Conservation (phyloP, 2,797 vertebrate species). For the Chanos chanos region DNA sequence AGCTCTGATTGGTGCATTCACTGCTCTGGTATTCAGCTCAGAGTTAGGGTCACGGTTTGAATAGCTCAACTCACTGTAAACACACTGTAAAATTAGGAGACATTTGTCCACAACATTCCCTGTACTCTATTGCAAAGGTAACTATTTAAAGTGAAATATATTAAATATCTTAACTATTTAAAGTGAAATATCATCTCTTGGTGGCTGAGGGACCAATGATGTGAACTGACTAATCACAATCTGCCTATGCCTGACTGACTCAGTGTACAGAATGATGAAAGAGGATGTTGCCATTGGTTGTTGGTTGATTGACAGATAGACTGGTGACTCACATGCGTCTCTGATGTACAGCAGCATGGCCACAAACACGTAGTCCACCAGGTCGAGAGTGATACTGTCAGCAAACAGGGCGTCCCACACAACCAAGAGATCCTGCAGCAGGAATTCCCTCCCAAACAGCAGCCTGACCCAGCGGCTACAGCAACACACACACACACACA, state of each 20-base stretch:
- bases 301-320: too few relatives aligned
- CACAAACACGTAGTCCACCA: conserved; percentile 96
- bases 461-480: conserved; percentile 92
- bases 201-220: too few relatives aligned
- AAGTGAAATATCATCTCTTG: too few relatives aligned
- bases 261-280: neutral
- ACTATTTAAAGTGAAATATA: too few relatives aligned
- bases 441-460: conserved; percentile 93
- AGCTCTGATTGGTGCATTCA: neutral
- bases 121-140: too few relatives aligned
- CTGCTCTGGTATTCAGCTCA: too few relatives aligned
- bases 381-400: conserved; percentile 88
- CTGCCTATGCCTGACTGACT: neutral
- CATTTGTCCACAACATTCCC: too few relatives aligned
- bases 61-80: too few relatives aligned
- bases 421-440: conserved; percentile 92
- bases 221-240: too few relatives aligned
- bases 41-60: too few relatives aligned
- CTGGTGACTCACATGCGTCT: conserved; percentile 87
- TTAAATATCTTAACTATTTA: too few relatives aligned
- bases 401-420: conserved; percentile 97
- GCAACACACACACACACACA: conserved; percentile 33
- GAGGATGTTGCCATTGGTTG: neutral
- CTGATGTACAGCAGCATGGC: conserved; percentile 97
- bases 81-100: too few relatives aligned